Conservation (phyloP, 2,113 vertebrate species). For the Gymnobelideus leadbeateri region DNA sequence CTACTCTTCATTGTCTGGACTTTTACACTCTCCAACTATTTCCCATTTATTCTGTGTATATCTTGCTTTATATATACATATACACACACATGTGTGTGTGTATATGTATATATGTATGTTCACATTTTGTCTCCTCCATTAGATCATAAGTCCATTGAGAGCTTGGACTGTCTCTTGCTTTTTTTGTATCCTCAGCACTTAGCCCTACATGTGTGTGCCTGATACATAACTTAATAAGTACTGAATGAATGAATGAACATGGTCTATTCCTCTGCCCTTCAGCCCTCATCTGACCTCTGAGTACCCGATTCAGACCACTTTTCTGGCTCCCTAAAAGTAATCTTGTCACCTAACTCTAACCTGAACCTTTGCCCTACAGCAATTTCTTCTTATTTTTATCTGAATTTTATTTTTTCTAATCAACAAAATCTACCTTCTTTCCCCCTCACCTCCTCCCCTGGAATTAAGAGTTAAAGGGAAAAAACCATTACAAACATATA, state of each 20-base stretch:
- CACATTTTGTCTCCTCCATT: too few relatives aligned
- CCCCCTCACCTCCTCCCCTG: too few relatives aligned
- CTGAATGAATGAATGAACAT: not conserved
- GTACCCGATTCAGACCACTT: too few relatives aligned
- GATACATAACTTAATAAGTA: not conserved
- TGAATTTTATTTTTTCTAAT: too few relatives aligned
- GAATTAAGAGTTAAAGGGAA: not conserved
- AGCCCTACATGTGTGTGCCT: not conserved
- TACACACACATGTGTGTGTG: too few relatives aligned
- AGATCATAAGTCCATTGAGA: not conserved
- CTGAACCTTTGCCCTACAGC: too few relatives aligned
- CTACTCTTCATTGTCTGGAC: too few relatives aligned
- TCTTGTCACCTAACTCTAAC: too few relatives aligned
- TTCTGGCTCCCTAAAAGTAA: too few relatives aligned
- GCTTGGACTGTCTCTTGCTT: not conserved
- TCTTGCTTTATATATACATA: not conserved
- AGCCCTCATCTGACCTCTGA: not conserved
- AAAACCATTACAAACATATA: not conserved
- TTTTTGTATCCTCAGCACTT: not conserved
- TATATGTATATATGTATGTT: too few relatives aligned
- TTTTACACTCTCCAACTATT: not conserved
- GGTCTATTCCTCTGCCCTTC: not conserved
- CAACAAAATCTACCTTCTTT: too few relatives aligned
- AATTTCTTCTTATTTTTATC: too few relatives aligned
- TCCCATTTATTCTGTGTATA: not conserved